These are phyloP conservation scores for Thalassoma bifasciatum DNA, from an alignment of 2,113 vertebrate genomes.

Conservation along the genomic window DNA sequence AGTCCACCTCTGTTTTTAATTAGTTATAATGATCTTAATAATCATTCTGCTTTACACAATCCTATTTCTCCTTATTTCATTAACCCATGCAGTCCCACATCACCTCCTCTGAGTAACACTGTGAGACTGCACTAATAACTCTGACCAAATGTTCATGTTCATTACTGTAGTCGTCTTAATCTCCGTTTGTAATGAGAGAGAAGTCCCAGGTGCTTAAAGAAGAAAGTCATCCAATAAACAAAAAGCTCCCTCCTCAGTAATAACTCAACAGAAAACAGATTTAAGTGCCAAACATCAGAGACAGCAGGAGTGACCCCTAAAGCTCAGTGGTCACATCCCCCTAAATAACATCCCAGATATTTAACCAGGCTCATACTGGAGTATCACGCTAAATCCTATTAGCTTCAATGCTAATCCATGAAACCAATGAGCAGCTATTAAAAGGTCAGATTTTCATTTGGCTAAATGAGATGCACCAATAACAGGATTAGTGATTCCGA, in stretches of 20 bases:
- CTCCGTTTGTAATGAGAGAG: conserved; percentile 2
- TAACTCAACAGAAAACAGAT: neutral
- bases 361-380: conserved; percentile 68
- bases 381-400: conserved; percentile 76
- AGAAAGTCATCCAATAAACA: conserved; percentile 6
- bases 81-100: neutral
- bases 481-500: conserved; percentile 72
- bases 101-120: neutral
- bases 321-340: conserved; percentile 60
- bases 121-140: conserved; percentile 3
- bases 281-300: conserved; percentile 7
- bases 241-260: conserved; percentile 9
- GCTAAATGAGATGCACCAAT: conserved; percentile 58
- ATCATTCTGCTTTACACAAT: neutral
- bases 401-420: conserved; percentile 77
- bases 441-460: conserved; percentile 61
- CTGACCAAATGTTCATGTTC: conserved; percentile 12
- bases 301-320: conserved; percentile 60
- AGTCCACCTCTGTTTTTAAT: neutral
- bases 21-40: neutral
- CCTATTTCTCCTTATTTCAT: neutral
- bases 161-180: conserved; percentile 29
- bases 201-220: neutral
- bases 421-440: conserved; percentile 77
- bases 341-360: conserved; percentile 65